Evolutionary conservation across 2,113 vertebrate genomes (phyloP).

Genomic region (Macquaria australasica): DNA sequence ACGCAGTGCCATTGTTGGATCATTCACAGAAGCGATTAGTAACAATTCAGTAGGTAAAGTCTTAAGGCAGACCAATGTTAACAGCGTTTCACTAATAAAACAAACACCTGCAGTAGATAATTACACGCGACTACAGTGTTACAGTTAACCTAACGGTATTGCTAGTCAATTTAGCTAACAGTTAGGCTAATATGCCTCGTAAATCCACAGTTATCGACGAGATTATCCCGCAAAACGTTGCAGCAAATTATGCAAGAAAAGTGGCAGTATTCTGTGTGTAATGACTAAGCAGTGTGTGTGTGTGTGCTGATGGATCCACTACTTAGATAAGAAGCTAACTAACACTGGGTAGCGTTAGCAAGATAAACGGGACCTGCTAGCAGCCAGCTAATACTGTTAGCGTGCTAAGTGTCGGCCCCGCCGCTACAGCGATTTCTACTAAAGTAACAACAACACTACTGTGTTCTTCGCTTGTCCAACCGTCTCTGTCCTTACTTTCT

Average conservation of each 20-base stretch:
- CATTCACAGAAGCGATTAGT: neutral
- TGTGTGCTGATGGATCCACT: neutral
- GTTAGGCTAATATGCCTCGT: neutral
- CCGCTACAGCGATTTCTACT: neutral
- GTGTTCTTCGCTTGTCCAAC: neutral
- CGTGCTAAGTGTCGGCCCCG: slow-evolving; percentile 42
- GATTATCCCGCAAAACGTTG: neutral
- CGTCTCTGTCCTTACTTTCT: neutral
- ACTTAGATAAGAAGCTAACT: slow-evolving; percentile 34
- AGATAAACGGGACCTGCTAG: slow-evolving; percentile 21
- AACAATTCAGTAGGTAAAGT: neutral
- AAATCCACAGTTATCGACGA: neutral
- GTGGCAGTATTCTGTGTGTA: no score
- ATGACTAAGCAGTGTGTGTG: neutral
- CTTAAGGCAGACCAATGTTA: neutral
- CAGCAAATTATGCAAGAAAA: neutral
- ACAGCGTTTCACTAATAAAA: neutral
- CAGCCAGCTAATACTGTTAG: slow-evolving; percentile 62
- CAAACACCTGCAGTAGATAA: rapidly evolving
- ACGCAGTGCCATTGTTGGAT: slow-evolving; percentile 30
- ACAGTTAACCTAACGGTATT: neutral
- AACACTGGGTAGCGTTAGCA: slow-evolving; percentile 18
- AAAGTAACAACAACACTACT: neutral
- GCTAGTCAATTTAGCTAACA: slow-evolving; percentile 3
- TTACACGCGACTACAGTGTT: neutral